Evolutionary conservation across 2,113 vertebrate genomes (phyloP).

Genomic region (Cynopterus brachyotis): DNA sequence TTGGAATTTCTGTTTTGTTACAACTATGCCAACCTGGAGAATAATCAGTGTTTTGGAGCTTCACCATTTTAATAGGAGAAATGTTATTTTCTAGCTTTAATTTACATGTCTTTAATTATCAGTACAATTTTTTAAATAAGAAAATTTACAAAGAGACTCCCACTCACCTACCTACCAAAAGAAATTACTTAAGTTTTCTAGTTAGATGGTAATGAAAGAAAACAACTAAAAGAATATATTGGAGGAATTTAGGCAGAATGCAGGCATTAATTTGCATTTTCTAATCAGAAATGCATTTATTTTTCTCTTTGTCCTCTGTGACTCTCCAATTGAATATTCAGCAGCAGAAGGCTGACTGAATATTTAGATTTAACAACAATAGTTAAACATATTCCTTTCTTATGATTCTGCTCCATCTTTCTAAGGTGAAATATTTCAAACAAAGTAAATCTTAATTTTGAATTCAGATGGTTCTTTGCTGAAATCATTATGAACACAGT

Average conservation of each 20-base stretch:
- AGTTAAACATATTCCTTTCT: conserved; percentile 64
- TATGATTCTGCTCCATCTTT: conserved; percentile 17
- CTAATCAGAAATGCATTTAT: conserved; percentile 76
- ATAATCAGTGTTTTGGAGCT: neutral
- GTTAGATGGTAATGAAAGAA: conserved; percentile 41
- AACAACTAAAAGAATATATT: conserved; percentile 45
- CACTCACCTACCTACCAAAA: neutral
- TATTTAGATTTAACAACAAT: conserved; percentile 64
- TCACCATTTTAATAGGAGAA: neutral
- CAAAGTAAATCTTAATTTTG: conserved; percentile 69
- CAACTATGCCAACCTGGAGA: neutral
- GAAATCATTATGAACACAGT: conserved; percentile 46
- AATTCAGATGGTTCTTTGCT: conserved; percentile 49
- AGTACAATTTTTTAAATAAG: conserved; percentile 10
- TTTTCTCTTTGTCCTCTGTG: conserved; percentile 71
- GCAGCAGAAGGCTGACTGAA: conserved; percentile 60
- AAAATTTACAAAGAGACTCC: conserved; percentile 36
- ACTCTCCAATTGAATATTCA: conserved; percentile 74
- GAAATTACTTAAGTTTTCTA: conserved; percentile 25
- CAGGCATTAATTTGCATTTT: conserved; percentile 70
- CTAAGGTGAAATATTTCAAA: conserved; percentile 63
- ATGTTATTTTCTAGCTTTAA: conserved; percentile 42
- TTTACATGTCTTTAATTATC: conserved; percentile 48
- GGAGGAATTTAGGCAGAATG: conserved; percentile 50
- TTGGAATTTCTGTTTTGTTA: neutral